Base-by-base conservation (phyloP, 2,888 invertebrate genomes). In the Chaetogeoica ovagalla region DNA sequence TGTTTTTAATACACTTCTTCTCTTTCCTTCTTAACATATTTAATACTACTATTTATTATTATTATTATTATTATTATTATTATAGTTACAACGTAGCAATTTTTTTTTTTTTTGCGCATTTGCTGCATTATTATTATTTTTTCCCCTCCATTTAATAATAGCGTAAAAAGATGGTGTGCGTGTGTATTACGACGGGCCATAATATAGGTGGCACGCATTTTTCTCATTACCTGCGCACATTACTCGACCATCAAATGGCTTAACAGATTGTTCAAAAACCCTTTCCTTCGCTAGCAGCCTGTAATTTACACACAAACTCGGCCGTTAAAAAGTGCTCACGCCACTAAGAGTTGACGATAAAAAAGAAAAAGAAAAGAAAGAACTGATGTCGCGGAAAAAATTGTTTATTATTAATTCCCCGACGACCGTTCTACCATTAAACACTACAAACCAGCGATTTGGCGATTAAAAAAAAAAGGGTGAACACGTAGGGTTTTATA, bases 221-320 rank as follows among this genome's bases (percentile, higher is more conserved):
- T 79, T 70, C 79, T 79, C 79, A 79, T 79, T 79, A 79, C 70
- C 79, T 13, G 39, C 43, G 52, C 52, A 69, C 70, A 70, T 79
- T 79, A 79, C 63, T 62, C 60, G 62, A 21, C 69, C 79, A 70
- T 70, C 79, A 70, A 79, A 79, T 71, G 70, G 70, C 70, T 79
- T 70, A 79, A 79, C 69, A 71, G 70, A 79, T 70, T 79, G 79
- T 70, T 79, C 63, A 70, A 70, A 77, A 75, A 63, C 69, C 70
- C 70, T 55, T 63, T 71, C 55, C 71, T 70, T 63, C 23, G 62
- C 62, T 79, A 62, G 70, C 39, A 60, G 63, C 70, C 70, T 79
- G 70, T 70, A 79, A 63, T 79, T 79, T 79, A 79, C 79, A 79
- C 77, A 70, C 70, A 79, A 79, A 79, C 70, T 63, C 3, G 63